Evolutionary conservation across 2,888 invertebrate genomes (phyloP).

Genomic region (Crossocerus cetratus): DNA sequence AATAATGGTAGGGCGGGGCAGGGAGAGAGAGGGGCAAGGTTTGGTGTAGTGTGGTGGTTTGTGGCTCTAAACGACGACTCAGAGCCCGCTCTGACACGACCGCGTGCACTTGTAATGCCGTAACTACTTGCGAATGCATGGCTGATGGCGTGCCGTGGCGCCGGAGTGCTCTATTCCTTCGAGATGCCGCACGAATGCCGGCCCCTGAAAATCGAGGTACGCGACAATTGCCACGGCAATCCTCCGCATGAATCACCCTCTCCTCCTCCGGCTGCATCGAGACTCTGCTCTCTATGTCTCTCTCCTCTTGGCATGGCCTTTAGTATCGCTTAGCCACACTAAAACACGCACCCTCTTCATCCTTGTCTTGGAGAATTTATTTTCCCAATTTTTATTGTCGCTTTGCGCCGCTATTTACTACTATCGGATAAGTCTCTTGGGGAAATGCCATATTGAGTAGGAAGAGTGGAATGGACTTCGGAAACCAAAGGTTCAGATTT

Average conservation of each 20-base stretch:
- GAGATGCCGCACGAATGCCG: slow-evolving; percentile 9
- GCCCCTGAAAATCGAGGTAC: slow-evolving; percentile 7
- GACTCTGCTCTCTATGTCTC: not conserved
- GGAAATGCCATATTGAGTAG: no score
- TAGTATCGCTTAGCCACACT: no score
- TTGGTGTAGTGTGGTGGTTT: not conserved
- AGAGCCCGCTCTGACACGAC: slow-evolving; percentile 16
- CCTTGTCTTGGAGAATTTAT: no score
- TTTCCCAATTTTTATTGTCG: no score
- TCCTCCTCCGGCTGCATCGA: slow-evolving; percentile 1
- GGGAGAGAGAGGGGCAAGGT: no score
- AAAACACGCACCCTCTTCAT: no score
- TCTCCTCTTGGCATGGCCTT: no score
- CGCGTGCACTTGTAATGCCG: slow-evolving; percentile 23
- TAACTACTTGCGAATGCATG: slow-evolving; percentile 19
- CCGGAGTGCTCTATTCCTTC: slow-evolving; percentile 9
- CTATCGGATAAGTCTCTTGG: no score
- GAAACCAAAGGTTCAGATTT: no score
- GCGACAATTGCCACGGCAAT: not conserved
- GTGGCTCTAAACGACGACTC: slow-evolving; percentile 23
- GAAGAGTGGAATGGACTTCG: no score
- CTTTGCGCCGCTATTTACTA: no score
- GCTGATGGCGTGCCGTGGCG: not conserved
- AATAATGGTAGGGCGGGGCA: slow-evolving; percentile 26
- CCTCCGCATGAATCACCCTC: not conserved